phyloP scores from a whole-genome alignment of 2,113 vertebrate genomes.

The Petrocephalus microphthalmus region DNA sequence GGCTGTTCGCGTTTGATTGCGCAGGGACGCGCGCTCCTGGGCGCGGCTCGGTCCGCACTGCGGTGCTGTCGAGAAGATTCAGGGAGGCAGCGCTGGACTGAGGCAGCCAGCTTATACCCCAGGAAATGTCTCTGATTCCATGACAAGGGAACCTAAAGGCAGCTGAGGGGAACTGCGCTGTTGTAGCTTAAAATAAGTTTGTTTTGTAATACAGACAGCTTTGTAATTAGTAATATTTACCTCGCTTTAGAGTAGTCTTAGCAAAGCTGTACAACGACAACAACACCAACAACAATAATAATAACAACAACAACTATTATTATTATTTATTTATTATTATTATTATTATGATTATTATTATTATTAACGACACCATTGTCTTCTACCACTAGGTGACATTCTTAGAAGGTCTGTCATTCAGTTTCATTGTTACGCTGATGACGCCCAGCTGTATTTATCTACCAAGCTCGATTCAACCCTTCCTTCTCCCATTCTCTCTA shows the following conservation, averaged over 20 bases:
- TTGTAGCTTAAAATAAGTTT: neutral
- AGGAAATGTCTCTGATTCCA: neutral
- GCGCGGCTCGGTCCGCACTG: conserved; percentile 92
- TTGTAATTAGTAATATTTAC: neutral
- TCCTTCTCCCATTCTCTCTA: no score
- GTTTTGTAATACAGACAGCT: neutral
- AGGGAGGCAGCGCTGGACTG: neutral
- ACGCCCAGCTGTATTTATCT: no score
- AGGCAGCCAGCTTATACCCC: neutral
- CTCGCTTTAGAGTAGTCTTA: neutral
- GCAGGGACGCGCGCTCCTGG: conserved; percentile 58
- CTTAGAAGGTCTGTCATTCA: no score
- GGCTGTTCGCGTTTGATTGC: neutral
- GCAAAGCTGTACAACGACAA: neutral
- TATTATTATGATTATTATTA: neutral
- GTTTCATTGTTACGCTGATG: no score
- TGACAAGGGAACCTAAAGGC: neutral
- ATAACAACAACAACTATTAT: neutral
- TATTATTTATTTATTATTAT: neutral
- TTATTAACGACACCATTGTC: neutral
- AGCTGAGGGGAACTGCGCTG: neutral
- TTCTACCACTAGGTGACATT: no score
- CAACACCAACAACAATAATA: neutral
- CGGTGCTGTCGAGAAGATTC: conserved; percentile 79
- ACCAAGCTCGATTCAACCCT: no score